phyloP scores from a whole-genome alignment of 2,113 vertebrate genomes.

The Herpetotheres cachinnans region DNA sequence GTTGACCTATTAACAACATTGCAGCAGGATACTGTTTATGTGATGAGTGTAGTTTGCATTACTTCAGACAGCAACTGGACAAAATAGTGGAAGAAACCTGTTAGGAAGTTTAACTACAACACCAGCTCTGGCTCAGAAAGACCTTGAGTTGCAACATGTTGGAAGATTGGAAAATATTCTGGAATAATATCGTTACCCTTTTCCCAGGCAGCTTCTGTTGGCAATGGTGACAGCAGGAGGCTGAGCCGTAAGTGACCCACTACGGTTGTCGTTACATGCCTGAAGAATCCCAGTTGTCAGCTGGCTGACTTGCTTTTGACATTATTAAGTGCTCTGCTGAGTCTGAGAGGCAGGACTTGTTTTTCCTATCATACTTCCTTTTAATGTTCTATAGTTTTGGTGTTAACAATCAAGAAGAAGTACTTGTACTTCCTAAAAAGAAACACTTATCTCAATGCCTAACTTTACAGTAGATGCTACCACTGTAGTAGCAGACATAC shows the following conservation, averaged over 20 bases:
- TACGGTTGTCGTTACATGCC: rapidly evolving
- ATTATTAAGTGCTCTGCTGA: neutral
- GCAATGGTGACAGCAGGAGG: neutral
- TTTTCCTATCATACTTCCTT: neutral
- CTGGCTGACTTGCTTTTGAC: neutral
- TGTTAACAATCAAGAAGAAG: neutral
- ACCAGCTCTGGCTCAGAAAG: neutral
- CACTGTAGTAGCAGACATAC: rapidly evolving
- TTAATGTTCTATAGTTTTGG: neutral
- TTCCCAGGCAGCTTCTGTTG: neutral
- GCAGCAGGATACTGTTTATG: neutral
- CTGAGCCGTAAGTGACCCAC: neutral
- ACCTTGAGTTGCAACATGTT: neutral
- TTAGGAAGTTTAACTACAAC: neutral
- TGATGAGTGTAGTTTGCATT: neutral
- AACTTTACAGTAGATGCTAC: neutral
- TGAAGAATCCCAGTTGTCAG: neutral
- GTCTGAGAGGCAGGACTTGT: neutral
- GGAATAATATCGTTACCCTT: neutral
- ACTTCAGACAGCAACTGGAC: neutral
- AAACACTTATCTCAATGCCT: neutral
- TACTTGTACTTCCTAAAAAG: neutral
- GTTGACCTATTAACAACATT: neutral
- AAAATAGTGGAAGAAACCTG: neutral
- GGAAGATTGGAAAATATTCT: neutral